phyloP scores from a whole-genome alignment of 1,140 invertebrate genomes.

The Neoseiulus cucumeris region DNA sequence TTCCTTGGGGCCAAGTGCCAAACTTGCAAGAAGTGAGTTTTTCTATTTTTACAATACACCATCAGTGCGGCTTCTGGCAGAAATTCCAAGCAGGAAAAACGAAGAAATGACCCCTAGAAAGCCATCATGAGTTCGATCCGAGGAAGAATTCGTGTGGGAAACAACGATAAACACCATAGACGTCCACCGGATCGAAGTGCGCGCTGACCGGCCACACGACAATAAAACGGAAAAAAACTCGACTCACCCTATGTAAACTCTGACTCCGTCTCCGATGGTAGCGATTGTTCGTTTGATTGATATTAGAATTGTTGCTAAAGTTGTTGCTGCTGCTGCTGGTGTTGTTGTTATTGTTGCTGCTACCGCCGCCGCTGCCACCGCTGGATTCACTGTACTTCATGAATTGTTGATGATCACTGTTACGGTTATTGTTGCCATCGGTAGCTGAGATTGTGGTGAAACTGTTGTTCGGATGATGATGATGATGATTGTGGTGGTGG shows the following conservation, averaged over 20 bases:
- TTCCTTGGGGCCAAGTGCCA: too few species aligned
- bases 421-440: constrained; percentile 4
- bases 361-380: not conserved
- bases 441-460: constrained; percentile 7
- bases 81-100: too few species aligned
- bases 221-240: not conserved
- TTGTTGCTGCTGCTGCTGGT: not conserved
- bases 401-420: constrained; percentile 16
- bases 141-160: too few species aligned
- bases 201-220: too few species aligned
- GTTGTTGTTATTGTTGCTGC: not conserved
- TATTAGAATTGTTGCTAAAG: not conserved
- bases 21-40: too few species aligned
- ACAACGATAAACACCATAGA: too few species aligned
- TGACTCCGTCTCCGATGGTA: not conserved
- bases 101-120: too few species aligned
- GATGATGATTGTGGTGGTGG: constrained; percentile 12
- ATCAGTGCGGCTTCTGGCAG: too few species aligned
- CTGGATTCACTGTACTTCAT: not conserved
- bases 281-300: too few species aligned
- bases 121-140: too few species aligned
- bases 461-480: constrained; percentile 4
- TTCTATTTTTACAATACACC: too few species aligned
- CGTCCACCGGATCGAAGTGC: too few species aligned
- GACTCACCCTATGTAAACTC: constrained; percentile 1